Evolutionary conservation across 53 echinoderm and acorn worm species (phyloP), one percentile per base, ranked within the genome.

Genomic region (Antedon mediterranea): DNA sequence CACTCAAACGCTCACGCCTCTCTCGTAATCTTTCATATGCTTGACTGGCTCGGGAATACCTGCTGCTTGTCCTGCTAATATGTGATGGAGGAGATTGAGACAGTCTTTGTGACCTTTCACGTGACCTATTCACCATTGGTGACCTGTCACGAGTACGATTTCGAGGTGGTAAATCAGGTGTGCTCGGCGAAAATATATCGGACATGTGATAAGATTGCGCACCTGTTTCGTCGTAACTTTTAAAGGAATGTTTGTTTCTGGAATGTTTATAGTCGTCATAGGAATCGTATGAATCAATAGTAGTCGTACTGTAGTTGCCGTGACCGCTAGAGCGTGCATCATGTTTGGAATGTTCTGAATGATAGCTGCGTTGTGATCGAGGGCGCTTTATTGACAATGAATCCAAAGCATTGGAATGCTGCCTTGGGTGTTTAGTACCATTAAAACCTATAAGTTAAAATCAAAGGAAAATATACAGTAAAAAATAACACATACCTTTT

Each of bases 191-290:
- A 72, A 97, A 85, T 27, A 98, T 98, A 43, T 98, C 98, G 8
- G 98, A 98, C 86, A 98, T 80, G 80, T 98, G 98, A 78, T 98
- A 98, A 0, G 98, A 98, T 23, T 93, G 83, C 77, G 43, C 42
- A 43, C 74, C 73, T 7, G 43, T 72, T 43, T 31, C 78, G 78
- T 30, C 84, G 34, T 26, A n/a, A 57, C 57, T 57, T 71, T 18
- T 74, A 74, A 30, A 32, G 73, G 41, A 83, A 30, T 0, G 71
- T 31, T 27, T 81, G 76, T 26, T 73, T 77, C 37, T 77, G 75
- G 3, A 85, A 41, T 78, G 84, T 15, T 71, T 31, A 0, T 71
- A 72, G 5, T 86, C 82, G 11, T 86, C 82, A 27, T 83, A 78
- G 32, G 85, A 85, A 27, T 90, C 89, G 0, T 71, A 74, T 20